phyloP scores from a whole-genome alignment of 1,140 invertebrate species.

The Hypothenemus hampei region DNA sequence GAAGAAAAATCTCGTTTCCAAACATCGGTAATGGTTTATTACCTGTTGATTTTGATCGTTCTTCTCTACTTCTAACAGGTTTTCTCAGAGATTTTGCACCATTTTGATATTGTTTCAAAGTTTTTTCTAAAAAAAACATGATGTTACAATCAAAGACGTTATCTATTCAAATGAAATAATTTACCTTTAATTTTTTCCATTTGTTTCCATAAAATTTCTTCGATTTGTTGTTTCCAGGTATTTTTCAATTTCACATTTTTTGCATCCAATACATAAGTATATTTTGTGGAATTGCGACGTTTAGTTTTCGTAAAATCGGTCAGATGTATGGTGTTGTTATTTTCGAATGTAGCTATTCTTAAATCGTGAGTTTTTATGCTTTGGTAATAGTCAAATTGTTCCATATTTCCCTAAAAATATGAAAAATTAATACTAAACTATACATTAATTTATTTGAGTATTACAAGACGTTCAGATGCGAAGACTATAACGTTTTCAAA shows the following conservation, averaged over 20 bases:
- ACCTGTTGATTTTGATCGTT: slow-evolving; percentile 11
- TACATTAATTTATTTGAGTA: slow-evolving; percentile 7
- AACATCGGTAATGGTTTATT: neutral
- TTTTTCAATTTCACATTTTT: slow-evolving; percentile 33
- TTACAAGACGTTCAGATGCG: slow-evolving; percentile 25
- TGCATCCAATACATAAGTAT: slow-evolving; percentile 34
- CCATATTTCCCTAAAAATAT: slow-evolving; percentile 31
- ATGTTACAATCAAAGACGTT: neutral
- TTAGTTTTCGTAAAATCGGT: slow-evolving; percentile 36
- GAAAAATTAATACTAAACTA: too few species aligned
- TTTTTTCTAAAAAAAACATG: slow-evolving; percentile 4
- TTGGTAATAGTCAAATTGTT: slow-evolving; percentile 31
- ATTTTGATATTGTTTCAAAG: neutral
- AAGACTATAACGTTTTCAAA: slow-evolving; percentile 36
- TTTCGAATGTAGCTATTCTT: slow-evolving; percentile 33
- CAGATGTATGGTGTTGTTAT: slow-evolving; percentile 30
- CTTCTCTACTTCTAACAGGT: neutral
- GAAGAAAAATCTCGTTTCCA: neutral
- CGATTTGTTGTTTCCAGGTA: slow-evolving; percentile 34
- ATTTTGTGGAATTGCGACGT: slow-evolving; percentile 17
- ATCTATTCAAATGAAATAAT: neutral
- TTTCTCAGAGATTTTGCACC: neutral
- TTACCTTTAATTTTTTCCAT: slow-evolving; percentile 35
- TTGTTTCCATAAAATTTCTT: slow-evolving; percentile 37
- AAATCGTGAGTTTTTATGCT: slow-evolving; percentile 37